Base-by-base conservation (phyloP, 92 coral and sea anemone genomes). In the Porites evermanni region DNA sequence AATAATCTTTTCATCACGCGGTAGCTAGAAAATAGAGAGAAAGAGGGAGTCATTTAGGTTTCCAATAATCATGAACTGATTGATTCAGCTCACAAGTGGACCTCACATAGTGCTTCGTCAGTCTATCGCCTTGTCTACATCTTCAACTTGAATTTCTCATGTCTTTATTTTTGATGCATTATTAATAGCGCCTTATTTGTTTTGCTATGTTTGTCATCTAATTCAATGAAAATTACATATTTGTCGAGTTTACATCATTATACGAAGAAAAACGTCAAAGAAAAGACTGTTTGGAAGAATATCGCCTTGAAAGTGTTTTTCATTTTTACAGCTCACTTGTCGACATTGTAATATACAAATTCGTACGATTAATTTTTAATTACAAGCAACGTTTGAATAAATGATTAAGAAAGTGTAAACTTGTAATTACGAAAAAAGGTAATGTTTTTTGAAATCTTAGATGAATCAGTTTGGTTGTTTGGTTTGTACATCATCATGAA, bases 111-210 rank as follows among this genome's bases (percentile, higher is more conserved):
- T 51, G 80, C 64, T 52, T 72, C 16, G 20, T 18, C 20, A 74
- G 12, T 73, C 18, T 73, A 47, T 51, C 64, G 80, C 74, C 80
- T 74, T 63, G 72, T 51, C 16, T 69, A 58, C 56, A 70, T 70
- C 86, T 56, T 81, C 80, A 78, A 56, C 68, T 72, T 77, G 88
- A 86, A 80, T 86, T 87, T 87, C 83, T 88, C 72, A 87, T 82
- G 88, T 91, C 85, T 82, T 82, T 82, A 82, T 71, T 87, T 72
- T 80, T 87, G 63, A 91, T 91, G 93, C 63, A 91, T 87, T 86
- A 91, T 91, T 91, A 82, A 91, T 91, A 81, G 59, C 53, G 68
- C 86, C 67, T 70, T 87, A 74, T 91, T 87, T 91, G 91, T 72
- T 82, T 76, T 80, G 80, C 67, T 64, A 26, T 90, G 88, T 90